These are phyloP conservation scores for Drosophila nr. medialis DNA, from an alignment of 2,888 invertebrate species.

Conservation along the genomic window DNA sequence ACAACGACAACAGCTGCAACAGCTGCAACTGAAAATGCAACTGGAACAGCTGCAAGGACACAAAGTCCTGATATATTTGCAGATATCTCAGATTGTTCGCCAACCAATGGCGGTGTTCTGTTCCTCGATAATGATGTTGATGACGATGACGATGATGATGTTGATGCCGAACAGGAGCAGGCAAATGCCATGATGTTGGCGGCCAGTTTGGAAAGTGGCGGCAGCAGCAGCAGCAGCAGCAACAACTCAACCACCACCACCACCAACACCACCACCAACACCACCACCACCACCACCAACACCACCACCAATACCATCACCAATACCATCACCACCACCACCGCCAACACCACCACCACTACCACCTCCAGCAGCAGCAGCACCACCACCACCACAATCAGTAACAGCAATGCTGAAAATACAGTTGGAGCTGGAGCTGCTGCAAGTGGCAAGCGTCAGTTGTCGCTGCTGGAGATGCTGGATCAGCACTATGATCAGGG, in stretches of 20 bases:
- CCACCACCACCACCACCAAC: constrained; percentile 4
- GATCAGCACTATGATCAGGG: constrained; percentile 80
- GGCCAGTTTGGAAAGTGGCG: constrained; percentile 56
- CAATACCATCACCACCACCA: constrained; percentile 19
- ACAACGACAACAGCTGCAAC: background rate
- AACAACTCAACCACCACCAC: constrained; percentile 12
- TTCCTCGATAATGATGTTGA: constrained; percentile 43
- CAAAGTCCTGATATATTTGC: constrained; percentile 57
- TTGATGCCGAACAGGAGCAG: constrained; percentile 52
- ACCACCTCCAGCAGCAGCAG: constrained; percentile 19
- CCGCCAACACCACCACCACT: constrained; percentile 1
- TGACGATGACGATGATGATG: background rate
- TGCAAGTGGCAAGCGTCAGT: constrained; percentile 60
- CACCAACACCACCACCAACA: background rate
- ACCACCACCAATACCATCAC: constrained; percentile 17
- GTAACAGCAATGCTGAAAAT: constrained; percentile 5
- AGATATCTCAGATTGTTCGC: constrained; percentile 46
- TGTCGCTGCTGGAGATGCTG: constrained; percentile 82
- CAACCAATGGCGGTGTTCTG: constrained; percentile 6
- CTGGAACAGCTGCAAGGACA: background rate
- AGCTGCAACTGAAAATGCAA: background rate
- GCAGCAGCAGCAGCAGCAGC: constrained; percentile 30
- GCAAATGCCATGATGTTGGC: constrained; percentile 73
- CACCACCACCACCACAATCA: constrained; percentile 22
- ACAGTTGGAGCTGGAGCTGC: background rate